A percentile compares a stretch with the other conserved stretches of the same genome.
Conservation (phyloP, 2,888 invertebrate genomes). For the Allygus modestus region DNA sequence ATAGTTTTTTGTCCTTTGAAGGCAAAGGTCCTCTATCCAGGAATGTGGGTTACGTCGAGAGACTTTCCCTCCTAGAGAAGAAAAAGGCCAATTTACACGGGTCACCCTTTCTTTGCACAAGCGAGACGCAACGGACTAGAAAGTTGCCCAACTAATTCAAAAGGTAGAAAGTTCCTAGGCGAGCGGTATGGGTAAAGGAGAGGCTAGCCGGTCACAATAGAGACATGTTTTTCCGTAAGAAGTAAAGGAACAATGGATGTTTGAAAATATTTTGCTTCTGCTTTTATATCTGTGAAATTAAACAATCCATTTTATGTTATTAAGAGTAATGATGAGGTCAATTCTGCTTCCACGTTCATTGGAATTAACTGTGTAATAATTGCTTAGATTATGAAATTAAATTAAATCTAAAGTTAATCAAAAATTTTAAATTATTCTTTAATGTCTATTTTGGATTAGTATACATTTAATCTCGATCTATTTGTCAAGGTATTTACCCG, state of each 20-base stretch:
- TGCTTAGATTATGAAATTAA: too few relatives aligned
- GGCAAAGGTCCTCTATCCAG: background rate
- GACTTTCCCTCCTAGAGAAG: slow-evolving; percentile 47
- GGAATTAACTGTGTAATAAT: too few relatives aligned
- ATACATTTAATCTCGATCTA: too few relatives aligned
- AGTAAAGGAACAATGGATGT: background rate
- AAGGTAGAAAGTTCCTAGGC: slow-evolving; percentile 42
- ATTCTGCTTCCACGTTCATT: too few relatives aligned
- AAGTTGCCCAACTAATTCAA: slow-evolving; percentile 58
- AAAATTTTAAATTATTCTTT: too few relatives aligned
- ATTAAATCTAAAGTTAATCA: too few relatives aligned
- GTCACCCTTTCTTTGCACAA: slow-evolving; percentile 54
- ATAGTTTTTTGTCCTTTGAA: background rate
- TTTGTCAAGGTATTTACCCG: too few relatives aligned
- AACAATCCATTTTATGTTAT: too few relatives aligned
- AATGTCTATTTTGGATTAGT: too few relatives aligned
- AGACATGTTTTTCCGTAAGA: background rate
- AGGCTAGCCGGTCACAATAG: background rate
- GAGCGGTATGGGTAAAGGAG: background rate
- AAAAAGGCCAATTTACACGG: slow-evolving; percentile 44
- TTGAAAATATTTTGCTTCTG: background rate
- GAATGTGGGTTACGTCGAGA: slow-evolving; percentile 21
- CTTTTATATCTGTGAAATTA: background rate
- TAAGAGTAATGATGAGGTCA: too few relatives aligned
- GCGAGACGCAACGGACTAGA: slow-evolving; percentile 49